phyloP scores from a whole-genome alignment of 2,113 vertebrate species.

The Andinoacara biseriatus region DNA sequence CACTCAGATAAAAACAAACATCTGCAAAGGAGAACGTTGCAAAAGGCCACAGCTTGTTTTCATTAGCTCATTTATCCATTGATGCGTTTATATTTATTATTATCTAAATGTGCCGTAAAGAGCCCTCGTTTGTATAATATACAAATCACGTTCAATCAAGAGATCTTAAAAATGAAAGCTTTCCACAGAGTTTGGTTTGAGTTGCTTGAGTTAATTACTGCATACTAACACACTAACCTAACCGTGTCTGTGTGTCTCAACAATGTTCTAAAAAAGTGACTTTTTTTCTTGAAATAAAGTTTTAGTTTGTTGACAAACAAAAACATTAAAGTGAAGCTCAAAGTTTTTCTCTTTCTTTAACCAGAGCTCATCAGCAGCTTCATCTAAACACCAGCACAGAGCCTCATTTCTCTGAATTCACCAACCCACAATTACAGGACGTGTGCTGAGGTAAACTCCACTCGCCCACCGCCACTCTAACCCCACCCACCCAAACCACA shows the following conservation, averaged over 20 bases:
- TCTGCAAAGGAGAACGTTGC: background rate
- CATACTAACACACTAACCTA: background rate
- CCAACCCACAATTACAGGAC: slow-evolving; percentile 67
- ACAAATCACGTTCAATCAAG: background rate
- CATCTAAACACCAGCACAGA: slow-evolving; percentile 27
- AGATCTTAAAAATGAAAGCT: background rate
- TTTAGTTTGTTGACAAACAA: background rate
- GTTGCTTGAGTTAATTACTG: background rate
- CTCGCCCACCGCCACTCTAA: slow-evolving; percentile 19
- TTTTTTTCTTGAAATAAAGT: background rate
- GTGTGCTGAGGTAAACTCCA: slow-evolving; percentile 38
- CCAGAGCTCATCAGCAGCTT: slow-evolving; percentile 19
- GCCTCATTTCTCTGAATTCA: slow-evolving; percentile 33
- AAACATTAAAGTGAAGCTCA: background rate
- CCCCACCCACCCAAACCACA: slow-evolving; percentile 65
- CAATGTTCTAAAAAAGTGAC: background rate
- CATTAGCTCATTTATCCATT: background rate
- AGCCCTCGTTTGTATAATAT: background rate
- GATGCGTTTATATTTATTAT: background rate
- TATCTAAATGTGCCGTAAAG: background rate
- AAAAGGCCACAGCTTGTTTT: background rate
- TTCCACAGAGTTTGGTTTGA: background rate
- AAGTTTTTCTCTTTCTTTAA: background rate
- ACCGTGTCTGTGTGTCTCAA: background rate
- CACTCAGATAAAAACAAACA: background rate